Conservation (phyloP, 2,888 invertebrate species). For the Thalpophila matura region DNA sequence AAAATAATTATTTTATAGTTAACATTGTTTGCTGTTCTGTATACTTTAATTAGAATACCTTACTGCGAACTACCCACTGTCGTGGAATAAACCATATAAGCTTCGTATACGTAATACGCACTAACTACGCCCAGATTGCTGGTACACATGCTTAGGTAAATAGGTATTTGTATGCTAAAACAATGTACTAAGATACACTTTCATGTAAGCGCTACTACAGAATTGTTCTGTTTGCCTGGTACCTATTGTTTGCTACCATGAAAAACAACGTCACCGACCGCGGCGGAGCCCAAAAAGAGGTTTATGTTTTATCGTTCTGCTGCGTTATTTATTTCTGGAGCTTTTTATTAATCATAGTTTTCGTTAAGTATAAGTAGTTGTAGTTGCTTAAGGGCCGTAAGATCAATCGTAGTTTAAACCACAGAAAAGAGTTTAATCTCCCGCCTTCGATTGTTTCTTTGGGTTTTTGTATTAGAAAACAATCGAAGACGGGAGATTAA, state of each 20-base stretch:
- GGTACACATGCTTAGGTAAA: constrained; percentile 21
- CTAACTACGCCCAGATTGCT: constrained; percentile 5
- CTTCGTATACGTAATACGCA: constrained; percentile 12
- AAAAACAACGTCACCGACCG: constrained; percentile 11
- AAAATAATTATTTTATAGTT: too few relatives aligned
- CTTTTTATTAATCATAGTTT: too few relatives aligned
- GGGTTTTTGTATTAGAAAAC: too few relatives aligned
- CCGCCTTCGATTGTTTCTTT: too few relatives aligned
- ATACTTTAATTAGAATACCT: neutral
- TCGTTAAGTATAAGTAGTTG: too few relatives aligned
- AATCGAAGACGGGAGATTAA: too few relatives aligned
- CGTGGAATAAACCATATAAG: constrained; percentile 24
- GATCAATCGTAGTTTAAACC: too few relatives aligned
- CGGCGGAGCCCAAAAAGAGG: too few relatives aligned
- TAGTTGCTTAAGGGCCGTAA: too few relatives aligned
- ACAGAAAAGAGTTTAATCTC: too few relatives aligned
- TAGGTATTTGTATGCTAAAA: constrained; percentile 28
- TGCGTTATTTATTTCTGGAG: neutral
- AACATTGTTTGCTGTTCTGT: neutral
- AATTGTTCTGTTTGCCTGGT: constrained; percentile 24
- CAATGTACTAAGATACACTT: constrained; percentile 14
- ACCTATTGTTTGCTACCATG: constrained; percentile 16
- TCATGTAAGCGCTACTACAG: constrained; percentile 4
- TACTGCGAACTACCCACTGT: neutral
- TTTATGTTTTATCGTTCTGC: constrained; percentile 3